phyloP scores from a whole-genome alignment of 2,113 vertebrate genomes.

The Paratilapia polleni region DNA sequence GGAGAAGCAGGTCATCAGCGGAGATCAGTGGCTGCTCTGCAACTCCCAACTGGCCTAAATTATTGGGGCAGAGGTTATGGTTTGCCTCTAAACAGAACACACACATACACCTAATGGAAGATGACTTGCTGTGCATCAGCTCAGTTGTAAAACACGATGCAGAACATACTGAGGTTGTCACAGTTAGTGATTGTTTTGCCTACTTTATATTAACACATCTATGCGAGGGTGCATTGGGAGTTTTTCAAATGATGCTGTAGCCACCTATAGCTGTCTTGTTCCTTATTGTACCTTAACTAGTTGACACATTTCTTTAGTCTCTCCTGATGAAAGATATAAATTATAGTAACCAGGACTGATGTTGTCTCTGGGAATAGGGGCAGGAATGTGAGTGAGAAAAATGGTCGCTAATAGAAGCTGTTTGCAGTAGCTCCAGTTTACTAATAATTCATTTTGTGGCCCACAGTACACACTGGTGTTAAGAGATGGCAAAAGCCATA shows the following conservation, averaged over 20 bases:
- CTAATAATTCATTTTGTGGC: slow-evolving; percentile 72
- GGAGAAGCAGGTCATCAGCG: slow-evolving; percentile 53
- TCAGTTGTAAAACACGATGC: slow-evolving; percentile 38
- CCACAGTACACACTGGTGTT: slow-evolving; percentile 63
- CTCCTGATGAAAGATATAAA: slow-evolving; percentile 44
- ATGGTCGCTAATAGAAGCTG: slow-evolving; percentile 68
- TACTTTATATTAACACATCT: background rate
- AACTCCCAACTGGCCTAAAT: slow-evolving; percentile 57
- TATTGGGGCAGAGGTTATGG: slow-evolving; percentile 54
- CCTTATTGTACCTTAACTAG: background rate
- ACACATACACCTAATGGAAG: slow-evolving; percentile 51
- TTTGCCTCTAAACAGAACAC: slow-evolving; percentile 50
- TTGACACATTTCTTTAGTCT: slow-evolving; percentile 21
- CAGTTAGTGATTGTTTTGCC: slow-evolving; percentile 38
- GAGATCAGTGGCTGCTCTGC: slow-evolving; percentile 57
- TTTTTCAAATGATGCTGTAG: slow-evolving; percentile 21
- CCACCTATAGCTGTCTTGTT: slow-evolving; percentile 9
- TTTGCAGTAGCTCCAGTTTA: slow-evolving; percentile 64
- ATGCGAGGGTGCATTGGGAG: slow-evolving; percentile 1
- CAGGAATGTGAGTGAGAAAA: slow-evolving; percentile 54
- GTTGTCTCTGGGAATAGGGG: slow-evolving; percentile 47
- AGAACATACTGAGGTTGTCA: slow-evolving; percentile 33
- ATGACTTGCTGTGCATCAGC: slow-evolving; percentile 42
- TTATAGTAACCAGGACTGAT: slow-evolving; percentile 53
- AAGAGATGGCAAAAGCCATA: slow-evolving; percentile 76